Evolutionary conservation across 2,888 invertebrate genomes (phyloP).

Genomic region (Xylota segnis): DNA sequence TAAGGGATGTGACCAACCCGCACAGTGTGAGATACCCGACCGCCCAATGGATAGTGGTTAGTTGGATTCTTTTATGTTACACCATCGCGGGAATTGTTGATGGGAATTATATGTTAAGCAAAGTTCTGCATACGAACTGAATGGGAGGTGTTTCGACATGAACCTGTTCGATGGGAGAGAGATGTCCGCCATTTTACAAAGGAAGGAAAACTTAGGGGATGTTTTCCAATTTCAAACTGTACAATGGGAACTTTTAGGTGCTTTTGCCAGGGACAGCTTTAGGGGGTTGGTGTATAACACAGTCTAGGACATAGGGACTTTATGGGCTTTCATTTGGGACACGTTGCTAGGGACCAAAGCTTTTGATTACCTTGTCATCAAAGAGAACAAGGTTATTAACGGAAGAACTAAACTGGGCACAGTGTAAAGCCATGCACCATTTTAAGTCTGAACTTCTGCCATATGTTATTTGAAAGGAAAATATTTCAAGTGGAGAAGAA

Average conservation of each 20-base stretch:
- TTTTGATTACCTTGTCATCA: background rate
- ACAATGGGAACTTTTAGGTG: background rate
- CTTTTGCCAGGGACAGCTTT: conserved; percentile 8
- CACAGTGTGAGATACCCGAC: conserved; percentile 65
- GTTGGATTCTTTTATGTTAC: conserved; percentile 36
- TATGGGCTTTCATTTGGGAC: background rate
- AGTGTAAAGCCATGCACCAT: too few species aligned
- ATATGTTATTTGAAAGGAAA: too few species aligned
- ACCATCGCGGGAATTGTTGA: background rate
- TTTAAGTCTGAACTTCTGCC: too few species aligned
- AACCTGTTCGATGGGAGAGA: conserved; percentile 20
- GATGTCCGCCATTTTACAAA: background rate
- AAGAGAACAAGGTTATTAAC: too few species aligned
- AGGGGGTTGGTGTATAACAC: background rate
- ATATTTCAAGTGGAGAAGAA: too few species aligned
- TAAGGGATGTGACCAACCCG: conserved; percentile 68
- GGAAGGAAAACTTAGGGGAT: background rate
- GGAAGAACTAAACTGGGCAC: too few species aligned
- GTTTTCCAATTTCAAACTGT: background rate
- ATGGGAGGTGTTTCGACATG: background rate
- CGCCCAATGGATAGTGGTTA: conserved; percentile 30
- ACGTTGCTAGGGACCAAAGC: background rate
- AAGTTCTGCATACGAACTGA: background rate
- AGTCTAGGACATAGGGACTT: background rate
- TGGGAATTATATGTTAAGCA: conserved; percentile 28